Base-by-base conservation (phyloP, 2,797 vertebrate genomes). In the Smutsia gigantea region DNA sequence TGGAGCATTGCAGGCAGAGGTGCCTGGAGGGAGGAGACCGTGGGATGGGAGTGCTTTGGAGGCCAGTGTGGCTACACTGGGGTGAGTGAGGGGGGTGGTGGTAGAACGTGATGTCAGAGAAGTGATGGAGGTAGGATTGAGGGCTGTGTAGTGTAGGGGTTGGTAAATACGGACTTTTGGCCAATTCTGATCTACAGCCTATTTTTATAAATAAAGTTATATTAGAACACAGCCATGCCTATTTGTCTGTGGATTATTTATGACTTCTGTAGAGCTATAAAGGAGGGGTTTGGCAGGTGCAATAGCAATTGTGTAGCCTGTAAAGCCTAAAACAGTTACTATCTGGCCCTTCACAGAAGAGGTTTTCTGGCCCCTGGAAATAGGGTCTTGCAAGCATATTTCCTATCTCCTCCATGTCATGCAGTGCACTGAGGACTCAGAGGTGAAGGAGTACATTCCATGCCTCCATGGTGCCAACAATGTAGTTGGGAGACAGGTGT, bases 181-280 rank as follows among this genome's bases (percentile, higher is more conserved):
- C 15, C 37, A 53, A 42, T 42, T 39, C 37, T n/a, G 49, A 83
- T 11, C 53, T 25, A 55, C 7, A 14, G 2, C 13, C 1, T 46
- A 15, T 39, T 92, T 92, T 91, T 77, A 71, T 53, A 71, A 84
- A 85, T 69, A 69, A 63, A 95, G 34, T 78, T 85, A 86, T 92
- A 88, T 71, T 88, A 72, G 18, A 23, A 81, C 34, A n/a, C 10
- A 31, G 18, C 27, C 37, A 10, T 6, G 3, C 11, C 81, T 31
- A 49, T 72, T 61, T 55, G 37, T 42, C 55, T 49, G 25, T 39
- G 10, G 17, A 4, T 57, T 18, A 1, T 55, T 63, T 81, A 59
- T 27, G n/a, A 49, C 55, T 29, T 2, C 4, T 15, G 0, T 49
- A 46, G 39, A 27, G 14, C 34, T 53, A 29, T 46, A 39, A 0